Base-by-base conservation (phyloP, 92 coral and sea anemone species). In the Epizoanthus ramosus region DNA sequence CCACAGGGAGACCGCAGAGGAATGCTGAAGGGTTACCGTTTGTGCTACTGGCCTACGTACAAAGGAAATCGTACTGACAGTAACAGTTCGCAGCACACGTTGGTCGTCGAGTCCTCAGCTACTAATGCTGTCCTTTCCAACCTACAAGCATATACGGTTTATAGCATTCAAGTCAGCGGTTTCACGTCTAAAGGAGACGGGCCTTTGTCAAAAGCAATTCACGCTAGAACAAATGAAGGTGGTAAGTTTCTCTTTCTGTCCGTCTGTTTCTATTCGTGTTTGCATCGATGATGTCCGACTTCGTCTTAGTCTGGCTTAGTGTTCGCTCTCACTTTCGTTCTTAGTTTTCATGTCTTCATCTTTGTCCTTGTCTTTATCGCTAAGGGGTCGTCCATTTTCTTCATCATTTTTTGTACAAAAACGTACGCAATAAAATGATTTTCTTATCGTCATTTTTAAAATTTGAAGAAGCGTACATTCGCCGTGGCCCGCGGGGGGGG, bases 111-210 rank as follows among this genome's bases (percentile, higher is more conserved):
- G 3, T 74, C 92, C 9, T 54, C 54, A 70, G 73, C 35, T 7
- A 85, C 60, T 3, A 71, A 79, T 57, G 84, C 71, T 28, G 74
- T 82, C 3, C 58, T 92, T 24, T 53, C 69, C 21, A 81, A 47
- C 8, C 80, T 92, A 18, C 37, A 72, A 35, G 88, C 88, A 45
- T 92, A 75, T 28, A 87, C 90, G 1, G 45, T 84, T 60, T 92
- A 92, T 74, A 56, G 63, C 70, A 19, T 92, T 17, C 57, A 79
- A 14, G 68, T 92, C 21, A 65, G 89, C 71, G 96, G 90, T 0
- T 81, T 47, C 76, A 92, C 93, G 1, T 5, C 83, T 17, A 85
- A 82, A 60, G 96, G 96, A 50, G 88, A 57, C 10, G 96, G 96
- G 43, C 96, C 96, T 19, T 12, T 57, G 17, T 82, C 90, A 28